Evolutionary conservation across 2,888 invertebrate species (phyloP), one percentile per base, ranked within the genome.

Genomic region (Tipula vernalis): DNA sequence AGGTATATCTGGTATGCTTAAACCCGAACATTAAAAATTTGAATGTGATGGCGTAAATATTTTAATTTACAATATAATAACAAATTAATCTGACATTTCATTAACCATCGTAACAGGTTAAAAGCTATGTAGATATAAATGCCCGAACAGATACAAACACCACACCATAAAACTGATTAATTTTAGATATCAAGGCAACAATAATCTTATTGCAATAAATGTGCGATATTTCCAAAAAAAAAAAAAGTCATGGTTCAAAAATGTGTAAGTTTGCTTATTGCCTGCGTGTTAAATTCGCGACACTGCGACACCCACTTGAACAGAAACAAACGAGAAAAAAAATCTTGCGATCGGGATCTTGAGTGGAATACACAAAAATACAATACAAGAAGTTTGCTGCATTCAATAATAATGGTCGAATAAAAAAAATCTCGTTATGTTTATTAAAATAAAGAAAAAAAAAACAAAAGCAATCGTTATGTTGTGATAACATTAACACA

Each of bases 401-500:
- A 71, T 71, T 71, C 71, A 71, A 71, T 28, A 12, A 71, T 18
- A 71, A 71, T 71, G 71, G 28, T 71, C 71, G 71, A 8, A 71
- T 15, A 57, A 6, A 57, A 15, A 28, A 71, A 71, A 71, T 71
- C 71, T 71, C 71, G 71, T 71, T 71, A 71, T 28, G 71, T 71
- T 71, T 71, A 71, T 71, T 71, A 71, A 71, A 57, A 57, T 15
- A 57, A 57, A 57, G 18, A 28, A 71, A 71, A 57, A 57, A 57
- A 57, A 28, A 71, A 71, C 71, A 71, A 71, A 71, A 71, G 71
- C 71, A 18, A 71, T 71, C 71, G 71, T 71, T 71, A 71, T 71
- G 71, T 71, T 71, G 71, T 71, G 71, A 71, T 71, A 71, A 71
- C 71, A 71, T 71, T 71, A 71, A 71, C 71, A 71, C 71, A 71